Base-by-base conservation (phyloP, 1,140 invertebrate species). In the Micrasema longulum region DNA sequence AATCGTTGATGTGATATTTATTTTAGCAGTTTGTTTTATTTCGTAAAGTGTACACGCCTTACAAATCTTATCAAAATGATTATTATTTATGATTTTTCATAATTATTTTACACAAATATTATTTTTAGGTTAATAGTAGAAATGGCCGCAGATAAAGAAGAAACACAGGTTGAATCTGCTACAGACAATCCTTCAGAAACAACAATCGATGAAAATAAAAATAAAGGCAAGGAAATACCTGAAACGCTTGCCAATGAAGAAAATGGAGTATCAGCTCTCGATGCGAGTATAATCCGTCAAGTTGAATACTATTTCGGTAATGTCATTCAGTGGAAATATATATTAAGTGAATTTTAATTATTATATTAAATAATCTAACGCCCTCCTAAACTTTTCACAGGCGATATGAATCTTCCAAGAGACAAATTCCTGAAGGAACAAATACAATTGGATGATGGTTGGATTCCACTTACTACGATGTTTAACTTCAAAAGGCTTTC, bases 401-500 rank as follows among this genome's bases (percentile, higher is more conserved):
- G 96, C 65, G 93, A 99, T 81, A 88, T 93, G 2, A 99, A 98
- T 82, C 87, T 98, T 45, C 89, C 91, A 5, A 88, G 90, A 72
- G 97, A 99, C 79, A 97, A 95, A 79, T 98, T 98, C 79, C 83
- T 98, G 1, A 89, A 90, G 72, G 91, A 94, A 73, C 90, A 97
- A 83, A 89, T 94, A 1, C 92, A 91, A 77, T 82, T 92, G 71
- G 92, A 97, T 76, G 90, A 96, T 77, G 97, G 97, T 7, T 98
- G 96, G 96, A 88, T 99, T 22, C 89, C 94, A 1, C 79, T 98
- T 38, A 89, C 92, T 0, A 89, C 92, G 0, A 89, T 99, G 83
- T 84, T 94, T 26, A 97, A 91, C 71, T 99, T 98, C 78, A 97
- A 97, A 77, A 87, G 95, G 22, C 85, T 99, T 38, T 90, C 93